Conservation (phyloP, 2,888 invertebrate species). For the Sesia bembeciformis region DNA sequence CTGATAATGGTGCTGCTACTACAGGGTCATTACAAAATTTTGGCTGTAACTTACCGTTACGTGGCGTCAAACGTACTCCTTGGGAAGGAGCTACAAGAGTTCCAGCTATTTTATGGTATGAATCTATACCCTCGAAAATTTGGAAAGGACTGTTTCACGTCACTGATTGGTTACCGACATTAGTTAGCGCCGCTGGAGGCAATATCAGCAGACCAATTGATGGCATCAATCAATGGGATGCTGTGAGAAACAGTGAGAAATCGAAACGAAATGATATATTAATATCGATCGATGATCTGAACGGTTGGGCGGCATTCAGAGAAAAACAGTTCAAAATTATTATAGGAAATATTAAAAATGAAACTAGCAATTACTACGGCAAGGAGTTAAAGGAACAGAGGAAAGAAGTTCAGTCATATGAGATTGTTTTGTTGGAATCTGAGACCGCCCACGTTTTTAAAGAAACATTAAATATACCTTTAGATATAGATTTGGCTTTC, state of each 20-base stretch:
- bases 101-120: slow-evolving; percentile 78
- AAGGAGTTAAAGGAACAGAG: slow-evolving; percentile 18
- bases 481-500: slow-evolving; percentile 19
- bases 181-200: slow-evolving; percentile 46
- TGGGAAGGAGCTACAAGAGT: slow-evolving; percentile 88
- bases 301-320: slow-evolving; percentile 42
- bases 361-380: slow-evolving; percentile 22
- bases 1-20: slow-evolving; percentile 88
- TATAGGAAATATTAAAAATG: slow-evolving; percentile 22
- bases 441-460: slow-evolving; percentile 26
- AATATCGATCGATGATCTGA: slow-evolving; percentile 65
- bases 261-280: slow-evolving; percentile 57
- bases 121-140: slow-evolving; percentile 68
- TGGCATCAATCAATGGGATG: slow-evolving; percentile 77
- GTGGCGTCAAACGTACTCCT: slow-evolving; percentile 83
- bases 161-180: slow-evolving; percentile 86
- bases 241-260: slow-evolving; percentile 51
- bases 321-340: slow-evolving; percentile 37
- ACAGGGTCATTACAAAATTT: slow-evolving; percentile 77
- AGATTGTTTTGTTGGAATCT: slow-evolving; percentile 22
- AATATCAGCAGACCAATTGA: slow-evolving; percentile 54
- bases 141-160: slow-evolving; percentile 77
- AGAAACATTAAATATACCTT: slow-evolving; percentile 20
- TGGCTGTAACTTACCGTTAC: slow-evolving; percentile 82
- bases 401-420: slow-evolving; percentile 20